Percentiles rank a stretch among this genome's conserved stretches.
These are phyloP conservation scores for Alligator mississippiensis DNA, from an alignment of 2,113 vertebrate species.

Conservation along the genomic window DNA sequence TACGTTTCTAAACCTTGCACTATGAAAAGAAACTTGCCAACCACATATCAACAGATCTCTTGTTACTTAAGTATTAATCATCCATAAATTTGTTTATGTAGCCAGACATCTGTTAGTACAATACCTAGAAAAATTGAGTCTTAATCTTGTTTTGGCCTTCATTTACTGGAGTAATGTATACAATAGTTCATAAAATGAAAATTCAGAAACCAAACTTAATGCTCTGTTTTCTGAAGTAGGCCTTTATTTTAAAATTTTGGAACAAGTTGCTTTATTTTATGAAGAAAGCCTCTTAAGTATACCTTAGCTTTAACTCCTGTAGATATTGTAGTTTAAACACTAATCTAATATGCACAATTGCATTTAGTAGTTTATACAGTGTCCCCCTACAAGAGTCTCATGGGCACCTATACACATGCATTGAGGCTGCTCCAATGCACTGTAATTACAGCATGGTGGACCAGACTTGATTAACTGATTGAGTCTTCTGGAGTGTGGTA, in stretches of 20 bases:
- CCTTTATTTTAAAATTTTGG: not conserved
- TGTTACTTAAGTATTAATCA: not conserved
- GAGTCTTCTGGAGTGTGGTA: too few species aligned
- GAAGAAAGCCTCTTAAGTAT: not conserved
- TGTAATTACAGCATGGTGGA: too few species aligned
- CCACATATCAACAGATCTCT: not conserved
- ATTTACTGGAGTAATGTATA: not conserved
- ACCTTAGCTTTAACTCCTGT: not conserved
- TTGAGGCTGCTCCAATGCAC: too few species aligned
- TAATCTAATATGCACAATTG: not conserved
- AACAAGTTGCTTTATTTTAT: not conserved
- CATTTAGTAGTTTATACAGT: not conserved
- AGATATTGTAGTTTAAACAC: not conserved
- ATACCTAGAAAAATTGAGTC: not conserved
- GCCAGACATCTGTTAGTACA: not conserved
- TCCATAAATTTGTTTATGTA: not conserved
- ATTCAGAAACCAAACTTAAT: not conserved
- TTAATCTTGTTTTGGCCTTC: not conserved
- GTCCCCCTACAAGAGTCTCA: not conserved
- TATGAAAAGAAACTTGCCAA: not conserved
- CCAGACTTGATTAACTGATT: too few species aligned
- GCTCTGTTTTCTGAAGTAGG: not conserved
- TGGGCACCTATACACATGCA: not conserved
- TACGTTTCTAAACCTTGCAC: not conserved
- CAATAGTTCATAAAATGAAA: not conserved